Evolutionary conservation across 1,140 invertebrate species (phyloP), one percentile per base, ranked within the genome.

Genomic region (Cepaea nemoralis): DNA sequence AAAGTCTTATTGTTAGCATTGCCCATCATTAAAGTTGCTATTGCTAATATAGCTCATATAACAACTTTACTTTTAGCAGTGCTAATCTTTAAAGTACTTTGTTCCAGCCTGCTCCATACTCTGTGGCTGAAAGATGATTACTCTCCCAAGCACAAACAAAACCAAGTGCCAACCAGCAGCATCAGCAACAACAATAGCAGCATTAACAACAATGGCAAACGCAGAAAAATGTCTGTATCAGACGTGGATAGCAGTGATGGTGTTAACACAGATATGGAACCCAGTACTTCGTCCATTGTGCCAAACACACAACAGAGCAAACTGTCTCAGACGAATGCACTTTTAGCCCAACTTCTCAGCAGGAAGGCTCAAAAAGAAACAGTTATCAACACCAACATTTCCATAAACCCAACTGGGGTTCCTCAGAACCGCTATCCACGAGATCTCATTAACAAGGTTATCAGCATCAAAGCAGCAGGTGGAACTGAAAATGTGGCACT

Each of bases 311-410:
- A 50, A n/a, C 81, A 81, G 55, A 83, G 82, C 48, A 86, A 76
- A 74, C 82, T 92, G 33, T 95, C 95, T 90, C 94, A 96, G 89
- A 95, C 94, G 87, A 98, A 98, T 91, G 95, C 95, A 86, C 96
- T 97, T 94, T 92, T 97, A 82, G 96, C 96, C 19, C 94, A 94
- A 63, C 90, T 98, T 79, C 91, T 98, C 86, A 95, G 95, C 16
- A 95, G 95, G 88, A 94, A 95, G 85, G 93, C 94, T 27, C 93
- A 94, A 50, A 94, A 94, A 73, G 94, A 95, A 63, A 93, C 93
- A 3, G 94, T 95, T 78, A 86, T 90, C 31, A 88, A 88, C 71
- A 89, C 87, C 0, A 77, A 84, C n/a, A 31, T 31, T 63, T 31
- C 59, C n/a, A 77, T 83, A 35, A 87, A 89, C 67, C 89, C 90